Base-by-base conservation (phyloP, 2,797 vertebrate species). In the Agapornis canus region DNA sequence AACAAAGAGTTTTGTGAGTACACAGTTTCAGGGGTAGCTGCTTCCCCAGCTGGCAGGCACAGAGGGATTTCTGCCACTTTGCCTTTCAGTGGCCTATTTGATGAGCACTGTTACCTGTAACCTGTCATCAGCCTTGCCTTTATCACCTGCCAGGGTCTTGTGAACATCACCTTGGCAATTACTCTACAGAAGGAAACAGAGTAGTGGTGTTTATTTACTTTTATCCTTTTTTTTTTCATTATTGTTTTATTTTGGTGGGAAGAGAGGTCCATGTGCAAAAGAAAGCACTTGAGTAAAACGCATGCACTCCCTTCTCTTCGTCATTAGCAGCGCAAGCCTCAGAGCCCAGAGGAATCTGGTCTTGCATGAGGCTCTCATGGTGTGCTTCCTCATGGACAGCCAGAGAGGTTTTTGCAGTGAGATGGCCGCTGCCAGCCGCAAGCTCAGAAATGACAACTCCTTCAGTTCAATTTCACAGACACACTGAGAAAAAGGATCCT, bases 271-370 rank as follows among this genome's bases (percentile, higher is more conserved):
- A 43, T 2, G 5, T 40, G 31, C 13, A 37, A 66, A 76, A 92
- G 9, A 39, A 81, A 61, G 11, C 22, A 16, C 40, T 65, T 56
- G 18, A 59, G 32, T 73, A 86, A 73, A 82, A 71, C 12, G n/a
- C 1, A 1, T 7, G 26, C 22, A 37, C 14, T 68, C 20, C 21
- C 18, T 84, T 70, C 63, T 73, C 27, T 22, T 82, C 72, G 48
- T 42, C 1, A 1, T 39, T 43, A 73, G 23, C 5, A 4, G 37
- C 3, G 0, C 29, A 47, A 59, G 52, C 59, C 19, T 42, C 0
- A 0, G 42, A 65, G 75, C 42, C 37, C 0, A 1, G 26, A 66
- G 32, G 47, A 92, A 9, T 8, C 47, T 27, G 11, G 52, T 37
- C 47, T 56, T 68, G 39, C 1, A 1, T 21, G n/a, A 68, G 26